Percentiles rank a stretch among this genome's conserved stretches.
These are phyloP conservation scores for Acleris literana DNA, from an alignment of 2,888 invertebrate species.

Conservation along the genomic window DNA sequence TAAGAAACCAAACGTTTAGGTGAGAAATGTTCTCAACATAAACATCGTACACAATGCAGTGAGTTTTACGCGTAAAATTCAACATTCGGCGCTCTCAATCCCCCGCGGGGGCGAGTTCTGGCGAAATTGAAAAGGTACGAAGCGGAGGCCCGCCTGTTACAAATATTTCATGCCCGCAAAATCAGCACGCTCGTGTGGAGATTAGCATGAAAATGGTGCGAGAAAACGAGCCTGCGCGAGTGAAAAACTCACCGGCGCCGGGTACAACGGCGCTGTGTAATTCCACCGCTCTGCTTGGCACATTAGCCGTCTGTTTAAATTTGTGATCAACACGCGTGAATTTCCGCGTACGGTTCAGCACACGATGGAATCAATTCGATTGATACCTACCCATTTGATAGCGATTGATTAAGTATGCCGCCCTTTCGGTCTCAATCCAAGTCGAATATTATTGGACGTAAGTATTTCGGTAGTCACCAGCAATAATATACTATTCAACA, in stretches of 20 bases:
- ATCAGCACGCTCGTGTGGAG: slow-evolving; percentile 66
- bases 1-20: slow-evolving; percentile 30
- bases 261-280: slow-evolving; percentile 24
- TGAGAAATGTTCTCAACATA: slow-evolving; percentile 35
- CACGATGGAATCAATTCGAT: slow-evolving; percentile 25
- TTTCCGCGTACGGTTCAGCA: slow-evolving; percentile 1
- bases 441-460: neutral
- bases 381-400: slow-evolving; percentile 15
- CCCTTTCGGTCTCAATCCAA: slow-evolving; percentile 1
- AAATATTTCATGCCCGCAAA: slow-evolving; percentile 72
- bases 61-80: slow-evolving; percentile 62
- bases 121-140: slow-evolving; percentile 71
- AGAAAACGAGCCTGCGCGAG: slow-evolving; percentile 59
- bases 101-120: slow-evolving; percentile 53
- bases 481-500: too few species aligned
- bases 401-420: slow-evolving; percentile 22
- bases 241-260: slow-evolving; percentile 45
- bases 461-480: neutral
- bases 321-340: slow-evolving; percentile 35
- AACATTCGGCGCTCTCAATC: slow-evolving; percentile 60
- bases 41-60: slow-evolving; percentile 52
- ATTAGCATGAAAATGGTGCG: slow-evolving; percentile 75
- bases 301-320: slow-evolving; percentile 34
- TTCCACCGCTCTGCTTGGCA: slow-evolving; percentile 27
- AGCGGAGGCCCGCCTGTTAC: slow-evolving; percentile 53